Base-by-base conservation (phyloP, 1,140 invertebrate species). In the Drosophila parvula region DNA sequence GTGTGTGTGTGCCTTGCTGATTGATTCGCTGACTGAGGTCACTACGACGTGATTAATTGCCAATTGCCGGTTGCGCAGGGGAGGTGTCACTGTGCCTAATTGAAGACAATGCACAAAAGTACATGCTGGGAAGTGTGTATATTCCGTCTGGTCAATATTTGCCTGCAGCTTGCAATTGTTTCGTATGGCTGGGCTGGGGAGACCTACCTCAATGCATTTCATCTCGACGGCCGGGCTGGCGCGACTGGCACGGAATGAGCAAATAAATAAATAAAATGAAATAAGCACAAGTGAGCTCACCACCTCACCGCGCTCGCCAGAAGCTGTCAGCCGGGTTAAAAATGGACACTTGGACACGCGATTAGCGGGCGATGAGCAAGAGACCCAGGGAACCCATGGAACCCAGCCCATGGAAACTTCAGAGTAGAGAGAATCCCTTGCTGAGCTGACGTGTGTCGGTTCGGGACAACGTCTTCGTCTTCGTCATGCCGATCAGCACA, bases 21-120 rank as follows among this genome's bases (percentile, higher is more conserved):
- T 84, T 89, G 83, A 88, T 89, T 84, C 81, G 86, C 77, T 56
- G 80, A 38, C 78, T 89, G 84, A 89, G 84, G 84, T 89, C 84
- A 89, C 84, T 65, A 69, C 64, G 61, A 84, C 78, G 84, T 89
- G 81, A 89, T 89, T 90, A 89, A 89, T 89, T 81, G 84, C 67
- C 62, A 53, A 73, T 68, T 64, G 79, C 32, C 38, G 12, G 56
- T 43, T 34, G 50, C 50, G 18, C 38, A 53, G 74, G 55, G 32
- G 60, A 70, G 74, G 62, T 71, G 68, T 67, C 71, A 41, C 74
- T 60, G 57, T 59, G 63, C 58, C 73, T 59, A 68, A 75, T 69
- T 68, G 53, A 41, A 62, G 58, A 62, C 65, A 79, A 62, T 69
- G 47, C 62, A 38, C 34, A 57, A 62, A 48, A 68, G 45, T 75